Percentiles rank a stretch among this genome's conserved stretches.
Evolutionary conservation across 2,888 invertebrate species (phyloP).

Genomic region (Amblyjoppa fuscipennis): DNA sequence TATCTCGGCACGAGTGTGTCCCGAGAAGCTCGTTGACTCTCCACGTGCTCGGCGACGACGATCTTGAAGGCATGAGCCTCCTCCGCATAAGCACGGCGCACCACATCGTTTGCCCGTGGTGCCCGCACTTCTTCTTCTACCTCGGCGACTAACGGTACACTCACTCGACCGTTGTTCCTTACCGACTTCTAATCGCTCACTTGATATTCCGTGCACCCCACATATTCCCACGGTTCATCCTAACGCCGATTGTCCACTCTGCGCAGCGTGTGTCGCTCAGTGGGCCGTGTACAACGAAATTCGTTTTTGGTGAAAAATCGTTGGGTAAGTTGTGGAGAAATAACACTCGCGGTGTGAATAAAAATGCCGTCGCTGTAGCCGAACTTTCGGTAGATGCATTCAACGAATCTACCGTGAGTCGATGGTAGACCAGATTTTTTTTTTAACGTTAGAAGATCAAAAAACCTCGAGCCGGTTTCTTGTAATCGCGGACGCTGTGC

Average conservation of each 20-base stretch:
- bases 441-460: neutral
- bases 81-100: constrained; percentile 54
- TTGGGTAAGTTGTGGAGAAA: neutral
- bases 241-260: constrained; percentile 48
- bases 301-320: neutral
- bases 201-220: constrained; percentile 62
- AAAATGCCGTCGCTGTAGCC: no score
- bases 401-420: no score
- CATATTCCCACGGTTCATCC: constrained; percentile 72
- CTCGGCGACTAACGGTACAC: constrained; percentile 64
- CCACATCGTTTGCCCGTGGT: constrained; percentile 49
- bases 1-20: constrained; percentile 43
- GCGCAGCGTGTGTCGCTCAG: constrained; percentile 37
- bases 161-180: constrained; percentile 61
- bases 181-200: constrained; percentile 70
- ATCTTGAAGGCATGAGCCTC: constrained; percentile 43
- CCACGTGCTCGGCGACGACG: constrained; percentile 58
- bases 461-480: neutral
- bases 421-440: no score
- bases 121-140: constrained; percentile 42
- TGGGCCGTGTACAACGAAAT: neutral
- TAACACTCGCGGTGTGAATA: no score
- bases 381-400: no score
- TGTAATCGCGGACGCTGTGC: neutral
- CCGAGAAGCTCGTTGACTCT: constrained; percentile 42